Base-by-base conservation (phyloP, 2,113 vertebrate species). In the Solea senegalensis region DNA sequence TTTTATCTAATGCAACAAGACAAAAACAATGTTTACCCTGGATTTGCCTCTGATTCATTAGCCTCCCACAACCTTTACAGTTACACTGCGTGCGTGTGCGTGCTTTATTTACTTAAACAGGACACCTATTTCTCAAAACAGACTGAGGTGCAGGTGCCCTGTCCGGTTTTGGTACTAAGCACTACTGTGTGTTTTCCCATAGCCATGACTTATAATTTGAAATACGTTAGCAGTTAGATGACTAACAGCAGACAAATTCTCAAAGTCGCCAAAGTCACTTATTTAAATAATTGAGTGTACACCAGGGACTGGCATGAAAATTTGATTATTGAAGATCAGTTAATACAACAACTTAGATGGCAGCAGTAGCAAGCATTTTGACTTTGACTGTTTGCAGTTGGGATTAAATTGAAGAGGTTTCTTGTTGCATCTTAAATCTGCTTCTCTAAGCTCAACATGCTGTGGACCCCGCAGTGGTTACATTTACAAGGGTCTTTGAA, bases 51-150 rank as follows among this genome's bases (percentile, higher is more conserved):
- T 69, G 79, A 87, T 83, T 88, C 80, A 84, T 83, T 87, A 82
- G 73, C 82, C 84, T 79, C 75, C 68, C 61, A 51, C 80, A 79
- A 83, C 83, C 81, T 81, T 87, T 78, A 87, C 75, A 82, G 66
- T 80, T 60, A 64, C 58, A 82, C 43, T 3, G 57, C 45, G 49
- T 57, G 46, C 81, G 65, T 61, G 57, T 55, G 39, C 69, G 88
- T 84, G 89, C 89, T 84, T 95, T 96, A 95, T 95, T 96, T 96
- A 96, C 93, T 96, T 93, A 95, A 93, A 94, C 86, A 85, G 84
- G 86, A 86, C 80, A 88, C 78, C 74, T 78, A 59, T 81, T 71
- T 87, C 74, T 67, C 66, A 76, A 84, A 73, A 80, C 74, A 59
- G 40, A 59, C 61, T 52, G 67, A 74, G 84, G 78, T 81, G 61